Evolutionary conservation across 2,888 invertebrate genomes (phyloP).

Genomic region (Drosophila neotestacea): DNA sequence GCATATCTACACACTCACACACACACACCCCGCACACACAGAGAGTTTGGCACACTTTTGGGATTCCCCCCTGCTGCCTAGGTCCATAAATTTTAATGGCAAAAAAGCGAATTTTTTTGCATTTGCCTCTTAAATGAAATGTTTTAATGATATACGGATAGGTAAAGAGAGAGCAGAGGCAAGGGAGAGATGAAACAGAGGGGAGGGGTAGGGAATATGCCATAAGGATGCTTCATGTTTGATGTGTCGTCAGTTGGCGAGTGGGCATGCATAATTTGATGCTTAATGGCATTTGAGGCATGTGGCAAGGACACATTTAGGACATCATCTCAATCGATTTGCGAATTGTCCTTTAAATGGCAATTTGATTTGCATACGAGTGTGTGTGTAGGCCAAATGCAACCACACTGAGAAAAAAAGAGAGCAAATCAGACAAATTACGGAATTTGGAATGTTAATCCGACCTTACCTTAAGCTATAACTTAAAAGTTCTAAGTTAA

Average conservation of each 20-base stretch:
- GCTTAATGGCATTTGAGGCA: conserved; percentile 58
- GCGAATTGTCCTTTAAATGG: conserved; percentile 44
- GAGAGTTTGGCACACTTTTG: conserved; percentile 51
- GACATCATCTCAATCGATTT: conserved; percentile 66
- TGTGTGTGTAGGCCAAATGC: not conserved
- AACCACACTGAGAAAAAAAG: too few relatives aligned
- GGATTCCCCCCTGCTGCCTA: conserved; percentile 8
- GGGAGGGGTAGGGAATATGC: not conserved
- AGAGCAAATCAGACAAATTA: too few relatives aligned
- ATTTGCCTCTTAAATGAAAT: conserved; percentile 55
- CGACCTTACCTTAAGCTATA: too few relatives aligned
- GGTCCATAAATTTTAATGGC: conserved; percentile 75
- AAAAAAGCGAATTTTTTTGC: conserved; percentile 69
- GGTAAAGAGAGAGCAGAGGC: not conserved
- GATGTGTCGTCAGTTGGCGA: conserved; percentile 61
- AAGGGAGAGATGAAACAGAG: not conserved
- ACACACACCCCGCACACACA: conserved; percentile 17
- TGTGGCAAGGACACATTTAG: conserved; percentile 63
- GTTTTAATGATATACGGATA: conserved; percentile 28
- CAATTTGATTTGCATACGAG: conserved; percentile 61
- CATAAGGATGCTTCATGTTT: conserved; percentile 18
- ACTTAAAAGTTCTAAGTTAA: too few relatives aligned
- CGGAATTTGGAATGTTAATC: too few relatives aligned
- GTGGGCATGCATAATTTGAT: conserved; percentile 79
- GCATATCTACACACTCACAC: conserved; percentile 38